A percentile compares a stretch with the other conserved stretches of the same genome.
Conservation (phyloP, 1,140 invertebrate genomes). For the Philaenus spumarius region DNA sequence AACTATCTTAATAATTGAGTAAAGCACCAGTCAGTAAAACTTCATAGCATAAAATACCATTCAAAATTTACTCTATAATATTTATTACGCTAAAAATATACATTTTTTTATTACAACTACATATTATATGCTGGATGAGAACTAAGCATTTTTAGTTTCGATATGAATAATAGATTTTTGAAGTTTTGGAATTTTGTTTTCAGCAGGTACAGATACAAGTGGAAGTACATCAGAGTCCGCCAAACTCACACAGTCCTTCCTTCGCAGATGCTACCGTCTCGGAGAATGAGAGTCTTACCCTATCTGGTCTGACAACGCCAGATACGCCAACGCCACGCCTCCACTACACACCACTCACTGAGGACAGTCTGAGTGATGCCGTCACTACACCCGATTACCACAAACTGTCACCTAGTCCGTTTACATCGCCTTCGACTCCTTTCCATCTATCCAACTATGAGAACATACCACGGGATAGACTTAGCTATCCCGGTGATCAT, state of each 20-base stretch:
- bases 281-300: slow-evolving; percentile 36
- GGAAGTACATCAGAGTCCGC: slow-evolving; percentile 20
- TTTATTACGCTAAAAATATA: too few relatives aligned
- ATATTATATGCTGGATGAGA: too few relatives aligned
- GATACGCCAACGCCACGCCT: slow-evolving; percentile 24
- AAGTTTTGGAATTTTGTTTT: too few relatives aligned
- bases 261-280: slow-evolving; percentile 36
- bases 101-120: too few relatives aligned
- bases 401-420: neutral
- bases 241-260: slow-evolving; percentile 26
- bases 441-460: neutral
- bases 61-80: too few relatives aligned
- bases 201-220: slow-evolving; percentile 22
- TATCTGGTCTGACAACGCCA: slow-evolving; percentile 29
- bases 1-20: too few relatives aligned
- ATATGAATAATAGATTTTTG: too few relatives aligned
- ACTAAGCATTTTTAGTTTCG: too few relatives aligned
- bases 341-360: slow-evolving; percentile 25
- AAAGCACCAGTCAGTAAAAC: too few relatives aligned
- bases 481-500: slow-evolving; percentile 22
- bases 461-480: slow-evolving; percentile 14
- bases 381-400: slow-evolving; percentile 18
- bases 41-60: too few relatives aligned
- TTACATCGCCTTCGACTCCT: neutral
- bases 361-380: slow-evolving; percentile 22